A percentile compares a stretch with the other conserved stretches of the same genome.
phyloP scores from a whole-genome alignment of 2,888 invertebrate genomes.

The Tanaodytes sp. region DNA sequence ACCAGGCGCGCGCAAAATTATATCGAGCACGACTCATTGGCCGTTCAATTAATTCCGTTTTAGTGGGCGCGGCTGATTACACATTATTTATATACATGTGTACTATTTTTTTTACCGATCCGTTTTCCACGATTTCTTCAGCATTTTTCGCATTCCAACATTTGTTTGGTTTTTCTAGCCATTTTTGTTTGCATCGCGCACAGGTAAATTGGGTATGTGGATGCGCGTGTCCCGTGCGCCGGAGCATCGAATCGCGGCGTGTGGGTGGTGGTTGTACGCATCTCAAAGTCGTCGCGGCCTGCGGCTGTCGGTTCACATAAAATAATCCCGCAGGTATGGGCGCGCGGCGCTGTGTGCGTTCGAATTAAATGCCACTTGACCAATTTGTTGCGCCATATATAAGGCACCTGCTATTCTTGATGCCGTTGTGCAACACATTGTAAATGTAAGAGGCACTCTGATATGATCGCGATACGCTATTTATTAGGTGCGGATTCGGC shows the following conservation, averaged over 20 bases:
- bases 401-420: constrained; percentile 55
- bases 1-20: too few species aligned
- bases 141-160: not conserved
- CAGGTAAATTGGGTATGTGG: constrained; percentile 10
- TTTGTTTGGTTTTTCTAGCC: not conserved
- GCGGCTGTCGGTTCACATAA: constrained; percentile 44
- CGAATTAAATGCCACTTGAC: constrained; percentile 66
- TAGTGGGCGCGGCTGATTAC: too few species aligned
- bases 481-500: too few species aligned
- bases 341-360: too few species aligned
- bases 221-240: constrained; percentile 22
- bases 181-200: constrained; percentile 20
- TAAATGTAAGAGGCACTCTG: constrained; percentile 32
- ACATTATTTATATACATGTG: too few species aligned
- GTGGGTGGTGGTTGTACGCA: constrained; percentile 45
- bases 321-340: constrained; percentile 36
- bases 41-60: too few species aligned
- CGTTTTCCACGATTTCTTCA: not conserved
- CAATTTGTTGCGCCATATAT: constrained; percentile 61
- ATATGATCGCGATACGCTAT: too few species aligned
- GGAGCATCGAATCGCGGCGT: constrained; percentile 48
- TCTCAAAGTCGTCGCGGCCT: constrained; percentile 48
- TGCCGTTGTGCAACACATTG: constrained; percentile 44
- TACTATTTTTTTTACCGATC: too few species aligned
- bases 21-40: too few species aligned